Percentiles rank a stretch among this genome's conserved stretches.
These are phyloP conservation scores for Cygnus olor DNA, from an alignment of 2,797 vertebrate genomes.

Conservation along the genomic window DNA sequence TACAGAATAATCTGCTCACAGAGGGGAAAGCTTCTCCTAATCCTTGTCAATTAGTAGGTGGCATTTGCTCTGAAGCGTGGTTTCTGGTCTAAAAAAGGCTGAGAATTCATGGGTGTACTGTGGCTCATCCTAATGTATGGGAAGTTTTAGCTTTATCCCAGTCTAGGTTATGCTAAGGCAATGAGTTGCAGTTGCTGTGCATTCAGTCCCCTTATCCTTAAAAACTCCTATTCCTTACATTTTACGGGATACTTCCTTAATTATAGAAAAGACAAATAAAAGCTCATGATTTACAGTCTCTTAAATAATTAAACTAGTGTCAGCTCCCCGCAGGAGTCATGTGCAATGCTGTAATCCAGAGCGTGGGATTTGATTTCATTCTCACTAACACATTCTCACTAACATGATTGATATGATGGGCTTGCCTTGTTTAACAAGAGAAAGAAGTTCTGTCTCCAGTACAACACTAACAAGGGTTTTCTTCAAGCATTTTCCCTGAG, in stretches of 20 bases:
- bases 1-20: not conserved
- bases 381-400: not conserved
- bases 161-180: not conserved
- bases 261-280: not conserved
- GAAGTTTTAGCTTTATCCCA: not conserved
- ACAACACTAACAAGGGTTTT: not conserved
- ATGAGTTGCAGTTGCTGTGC: not conserved
- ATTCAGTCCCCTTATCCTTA: not conserved
- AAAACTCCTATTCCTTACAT: not conserved
- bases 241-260: not conserved
- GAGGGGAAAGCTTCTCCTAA: not conserved
- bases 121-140: not conserved
- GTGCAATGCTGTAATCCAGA: not conserved
- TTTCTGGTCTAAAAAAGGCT: not conserved
- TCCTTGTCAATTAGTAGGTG: not conserved
- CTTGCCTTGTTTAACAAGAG: not conserved
- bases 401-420: not conserved
- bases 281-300: not conserved
- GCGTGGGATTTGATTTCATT: not conserved
- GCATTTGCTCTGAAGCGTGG: not conserved
- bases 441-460: not conserved
- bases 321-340: not conserved
- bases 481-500: not conserved
- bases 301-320: not conserved
- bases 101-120: rapidly evolving